Conservation (phyloP, 2,888 invertebrate genomes). For the Sinotaia quadrata region DNA sequence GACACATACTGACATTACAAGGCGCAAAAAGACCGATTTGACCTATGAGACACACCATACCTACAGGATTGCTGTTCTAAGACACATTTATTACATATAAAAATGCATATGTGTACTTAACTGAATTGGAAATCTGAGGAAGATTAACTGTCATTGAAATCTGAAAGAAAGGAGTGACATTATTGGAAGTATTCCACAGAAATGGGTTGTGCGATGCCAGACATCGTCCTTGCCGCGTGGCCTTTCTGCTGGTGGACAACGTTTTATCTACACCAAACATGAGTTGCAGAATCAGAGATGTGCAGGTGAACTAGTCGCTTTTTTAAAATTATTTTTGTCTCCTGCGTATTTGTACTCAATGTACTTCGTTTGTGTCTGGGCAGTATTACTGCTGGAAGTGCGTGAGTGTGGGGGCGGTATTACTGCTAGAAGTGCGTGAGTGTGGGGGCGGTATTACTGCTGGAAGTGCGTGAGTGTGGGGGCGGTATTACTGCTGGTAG, state of each 20-base stretch:
- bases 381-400: neutral
- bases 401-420: neutral
- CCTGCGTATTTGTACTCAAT: neutral
- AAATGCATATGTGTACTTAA: too few relatives aligned
- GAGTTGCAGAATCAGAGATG: slow-evolving; percentile 31
- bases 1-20: too few relatives aligned
- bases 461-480: neutral
- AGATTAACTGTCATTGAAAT: too few relatives aligned
- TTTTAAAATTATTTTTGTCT: neutral
- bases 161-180: too few relatives aligned
- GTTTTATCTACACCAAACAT: slow-evolving; percentile 29
- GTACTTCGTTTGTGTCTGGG: neutral
- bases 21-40: too few relatives aligned
- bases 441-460: neutral
- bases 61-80: too few relatives aligned
- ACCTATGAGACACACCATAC: too few relatives aligned
- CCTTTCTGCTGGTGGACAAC: slow-evolving; percentile 31
- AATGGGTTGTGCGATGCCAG: slow-evolving; percentile 37
- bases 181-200: too few relatives aligned
- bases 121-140: too few relatives aligned
- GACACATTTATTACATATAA: too few relatives aligned
- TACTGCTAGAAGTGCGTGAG: neutral
- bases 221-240: slow-evolving; percentile 21
- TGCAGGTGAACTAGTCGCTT: slow-evolving; percentile 26
- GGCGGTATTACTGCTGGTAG: neutral